phyloP scores from a whole-genome alignment of 2,888 invertebrate genomes.

The Hemaris fuciformis region DNA sequence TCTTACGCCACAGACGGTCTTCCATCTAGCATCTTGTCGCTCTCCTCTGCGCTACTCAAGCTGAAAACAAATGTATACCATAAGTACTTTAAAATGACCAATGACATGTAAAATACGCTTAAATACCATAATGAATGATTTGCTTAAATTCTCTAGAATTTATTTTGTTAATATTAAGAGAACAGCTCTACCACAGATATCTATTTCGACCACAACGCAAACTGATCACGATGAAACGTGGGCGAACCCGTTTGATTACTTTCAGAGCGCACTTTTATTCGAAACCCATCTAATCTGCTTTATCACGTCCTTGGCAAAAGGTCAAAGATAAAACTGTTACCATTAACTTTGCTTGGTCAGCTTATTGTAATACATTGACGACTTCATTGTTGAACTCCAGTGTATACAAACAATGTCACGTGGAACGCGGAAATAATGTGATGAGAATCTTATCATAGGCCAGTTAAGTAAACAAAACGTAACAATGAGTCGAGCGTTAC shows the following conservation, averaged over 20 bases:
- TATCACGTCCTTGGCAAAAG: neutral
- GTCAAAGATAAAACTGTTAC: neutral
- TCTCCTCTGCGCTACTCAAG: slow-evolving; percentile 86
- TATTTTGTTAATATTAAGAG: no score
- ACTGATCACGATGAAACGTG: neutral
- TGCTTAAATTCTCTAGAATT: no score
- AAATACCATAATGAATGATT: no score
- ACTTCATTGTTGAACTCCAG: neutral
- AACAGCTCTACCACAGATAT: neutral
- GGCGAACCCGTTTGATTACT: neutral
- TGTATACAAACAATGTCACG: neutral
- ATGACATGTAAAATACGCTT: no score
- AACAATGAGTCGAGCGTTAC: slow-evolving; percentile 46
- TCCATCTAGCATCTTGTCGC: slow-evolving; percentile 88
- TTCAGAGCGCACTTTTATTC: neutral
- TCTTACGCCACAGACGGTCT: slow-evolving; percentile 85
- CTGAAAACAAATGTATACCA: slow-evolving; percentile 57
- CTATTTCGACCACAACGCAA: neutral
- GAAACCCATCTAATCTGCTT: neutral
- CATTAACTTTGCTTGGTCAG: neutral
- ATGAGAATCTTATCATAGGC: slow-evolving; percentile 18
- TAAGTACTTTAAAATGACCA: no score
- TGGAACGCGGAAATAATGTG: neutral
- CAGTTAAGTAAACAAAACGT: slow-evolving; percentile 45
- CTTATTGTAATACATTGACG: neutral